Base-by-base conservation (phyloP, 2,888 invertebrate species). In the Amblyjoppa proteus region DNA sequence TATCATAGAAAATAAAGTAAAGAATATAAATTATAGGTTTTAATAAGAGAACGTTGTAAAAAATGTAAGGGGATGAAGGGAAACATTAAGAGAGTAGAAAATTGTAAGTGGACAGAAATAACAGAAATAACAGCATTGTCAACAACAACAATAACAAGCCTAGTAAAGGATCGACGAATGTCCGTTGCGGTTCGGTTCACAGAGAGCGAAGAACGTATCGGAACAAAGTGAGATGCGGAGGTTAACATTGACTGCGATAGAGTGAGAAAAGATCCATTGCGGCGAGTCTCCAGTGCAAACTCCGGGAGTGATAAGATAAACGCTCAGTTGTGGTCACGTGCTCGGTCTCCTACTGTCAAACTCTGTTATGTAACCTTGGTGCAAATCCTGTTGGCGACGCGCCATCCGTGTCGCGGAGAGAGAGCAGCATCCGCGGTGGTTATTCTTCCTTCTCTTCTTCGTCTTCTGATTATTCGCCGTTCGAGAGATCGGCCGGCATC, bases 361-460 rank as follows among this genome's bases (percentile, higher is more conserved):
- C 91, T 91, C 90, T 93, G 92, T 93, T 93, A 93, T 93, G 93
- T 93, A 93, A 93, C 93, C 93, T 92, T 91, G 88, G 90, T 89
- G 81, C 73, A 64, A 69, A 81, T 85, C 74, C 74, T 74, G 41
- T 75, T 92, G 93, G 92, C 92, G 76, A 86, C 78, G 83, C 86
- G 92, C 91, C 93, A 92, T 74, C 74, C 61, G 58, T 61, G 74
- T 58, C 74, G 73, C 73, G 34, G 74, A 49, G 61, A 49, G 61
- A 6, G 74, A 41, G 53, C 38, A 38, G 20, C 20, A 38, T 25
- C 45, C 45, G 45, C 74, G 74, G 74, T 45, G 74, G 38, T 77
- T 38, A 38, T 38, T 68, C 53, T 53, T 16, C 45, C 20, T 71
- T n/a, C 45, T n/a, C 53, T 51, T n/a, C 49, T 49, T 69, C 69